phyloP scores from a whole-genome alignment of 2,113 vertebrate genomes.

The Genyomyrus donnyi region DNA sequence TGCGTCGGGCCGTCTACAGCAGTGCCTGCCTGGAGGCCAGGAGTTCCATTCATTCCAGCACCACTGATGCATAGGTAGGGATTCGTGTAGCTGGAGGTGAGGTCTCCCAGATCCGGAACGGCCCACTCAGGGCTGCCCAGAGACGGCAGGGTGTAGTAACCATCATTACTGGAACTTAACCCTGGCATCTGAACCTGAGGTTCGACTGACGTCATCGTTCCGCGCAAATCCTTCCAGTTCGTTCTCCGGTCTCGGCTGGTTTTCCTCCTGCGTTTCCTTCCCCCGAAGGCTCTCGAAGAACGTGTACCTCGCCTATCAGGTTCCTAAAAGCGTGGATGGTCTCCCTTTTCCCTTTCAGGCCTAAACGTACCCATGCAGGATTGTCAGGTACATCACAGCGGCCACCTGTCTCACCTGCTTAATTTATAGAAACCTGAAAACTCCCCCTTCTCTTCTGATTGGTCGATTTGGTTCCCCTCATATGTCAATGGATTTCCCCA shows the following conservation, averaged over 20 bases:
- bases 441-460: constrained; percentile 44
- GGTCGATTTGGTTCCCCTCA: constrained; percentile 26
- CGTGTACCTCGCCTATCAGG: no score
- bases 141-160: constrained; percentile 73
- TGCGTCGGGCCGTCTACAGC: constrained; percentile 48
- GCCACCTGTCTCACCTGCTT: constrained; percentile 49
- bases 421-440: constrained; percentile 47
- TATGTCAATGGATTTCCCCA: background rate
- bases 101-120: constrained; percentile 57
- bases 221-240: constrained; percentile 18
- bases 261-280: background rate
- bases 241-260: background rate
- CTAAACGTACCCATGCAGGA: constrained; percentile 14
- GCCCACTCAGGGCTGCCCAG: constrained; percentile 56
- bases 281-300: background rate
- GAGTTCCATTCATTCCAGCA: constrained; percentile 56
- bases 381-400: constrained; percentile 36
- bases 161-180: constrained; percentile 77
- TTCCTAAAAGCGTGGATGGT: background rate
- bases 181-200: constrained; percentile 65
- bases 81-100: constrained; percentile 50
- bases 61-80: constrained; percentile 69
- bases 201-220: constrained; percentile 76
- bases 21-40: constrained; percentile 37
- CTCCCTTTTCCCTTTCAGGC: background rate